Conservation (phyloP, 2,888 invertebrate genomes). For the Druceiella hillmani region DNA sequence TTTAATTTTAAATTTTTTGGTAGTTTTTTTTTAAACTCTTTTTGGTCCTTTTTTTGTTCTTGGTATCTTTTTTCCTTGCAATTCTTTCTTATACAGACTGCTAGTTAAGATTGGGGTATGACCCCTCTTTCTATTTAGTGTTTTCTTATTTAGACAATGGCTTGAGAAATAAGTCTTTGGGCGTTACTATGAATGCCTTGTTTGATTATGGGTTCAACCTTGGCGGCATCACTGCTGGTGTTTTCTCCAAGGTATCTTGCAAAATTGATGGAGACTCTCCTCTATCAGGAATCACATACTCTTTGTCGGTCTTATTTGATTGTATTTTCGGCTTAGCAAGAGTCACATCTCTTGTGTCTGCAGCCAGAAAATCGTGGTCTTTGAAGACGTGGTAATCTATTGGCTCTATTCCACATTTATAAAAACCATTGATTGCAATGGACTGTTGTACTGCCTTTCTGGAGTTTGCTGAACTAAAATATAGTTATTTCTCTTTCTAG, state of each 20-base stretch:
- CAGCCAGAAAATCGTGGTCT: too few species aligned
- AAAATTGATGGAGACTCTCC: constrained; percentile 14
- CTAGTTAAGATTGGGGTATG: constrained; percentile 13
- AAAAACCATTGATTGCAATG: too few species aligned
- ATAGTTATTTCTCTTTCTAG: too few species aligned
- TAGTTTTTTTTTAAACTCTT: constrained; percentile 10
- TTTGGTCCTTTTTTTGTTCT: constrained; percentile 8
- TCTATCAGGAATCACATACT: constrained; percentile 13
- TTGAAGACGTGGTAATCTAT: too few species aligned
- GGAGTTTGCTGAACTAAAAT: too few species aligned
- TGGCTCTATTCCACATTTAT: too few species aligned
- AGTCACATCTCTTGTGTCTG: too few species aligned
- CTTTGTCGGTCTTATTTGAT: too few species aligned
- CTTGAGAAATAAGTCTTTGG: constrained; percentile 12
- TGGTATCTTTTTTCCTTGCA: too few species aligned
- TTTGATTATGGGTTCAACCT: constrained; percentile 3
- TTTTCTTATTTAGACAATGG: constrained; percentile 12
- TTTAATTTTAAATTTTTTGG: constrained; percentile 12
- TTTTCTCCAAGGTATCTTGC: too few species aligned
- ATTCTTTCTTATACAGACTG: constrained; percentile 13
- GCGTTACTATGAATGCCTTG: constrained; percentile 12
- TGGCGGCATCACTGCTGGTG: constrained; percentile 4
- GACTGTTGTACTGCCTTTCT: too few species aligned
- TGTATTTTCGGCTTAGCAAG: constrained; percentile 3
- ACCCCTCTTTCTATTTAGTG: constrained; percentile 12